Evolutionary conservation across 2,797 vertebrate genomes (phyloP).

Genomic region (Tapirus indicus): DNA sequence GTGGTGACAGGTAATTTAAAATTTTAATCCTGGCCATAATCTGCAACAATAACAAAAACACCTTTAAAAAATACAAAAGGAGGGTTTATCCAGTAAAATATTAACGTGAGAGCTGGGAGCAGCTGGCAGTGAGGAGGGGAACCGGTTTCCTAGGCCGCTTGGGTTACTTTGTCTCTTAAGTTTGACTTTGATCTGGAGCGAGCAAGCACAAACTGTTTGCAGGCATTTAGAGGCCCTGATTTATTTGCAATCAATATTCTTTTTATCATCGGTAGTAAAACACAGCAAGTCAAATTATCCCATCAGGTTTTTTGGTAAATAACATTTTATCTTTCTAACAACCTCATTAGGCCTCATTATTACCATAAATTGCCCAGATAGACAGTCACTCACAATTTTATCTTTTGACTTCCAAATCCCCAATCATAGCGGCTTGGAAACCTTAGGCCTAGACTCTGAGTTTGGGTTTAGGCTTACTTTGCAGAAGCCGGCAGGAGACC

Average conservation of each 20-base stretch:
- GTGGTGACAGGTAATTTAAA: conserved; percentile 67
- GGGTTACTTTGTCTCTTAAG: conserved; percentile 82
- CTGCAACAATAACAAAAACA: conserved; percentile 68
- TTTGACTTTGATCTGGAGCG: conserved; percentile 86
- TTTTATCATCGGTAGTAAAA: conserved; percentile 91
- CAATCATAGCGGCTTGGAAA: conserved; percentile 3
- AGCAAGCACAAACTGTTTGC: conserved; percentile 85
- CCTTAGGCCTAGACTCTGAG: background rate
- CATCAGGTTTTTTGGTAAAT: conserved; percentile 91
- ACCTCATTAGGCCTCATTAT: conserved; percentile 90
- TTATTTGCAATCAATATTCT: conserved; percentile 91
- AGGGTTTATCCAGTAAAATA: conserved; percentile 78
- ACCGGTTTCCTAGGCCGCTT: conserved; percentile 48
- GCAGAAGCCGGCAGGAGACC: background rate
- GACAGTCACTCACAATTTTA: conserved; percentile 78
- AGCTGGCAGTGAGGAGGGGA: background rate
- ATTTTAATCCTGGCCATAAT: conserved; percentile 54
- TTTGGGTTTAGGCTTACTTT: background rate
- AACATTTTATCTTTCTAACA: conserved; percentile 90
- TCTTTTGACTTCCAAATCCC: conserved; percentile 55
- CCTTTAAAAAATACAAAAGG: conserved; percentile 47
- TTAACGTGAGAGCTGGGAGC: conserved; percentile 74
- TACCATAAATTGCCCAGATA: conserved; percentile 81
- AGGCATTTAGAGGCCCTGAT: conserved; percentile 86
- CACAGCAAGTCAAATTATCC: conserved; percentile 90